These are phyloP conservation scores for Drosophila simulans DNA, from an alignment of 1,140 invertebrate genomes.

Conservation along the genomic window DNA sequence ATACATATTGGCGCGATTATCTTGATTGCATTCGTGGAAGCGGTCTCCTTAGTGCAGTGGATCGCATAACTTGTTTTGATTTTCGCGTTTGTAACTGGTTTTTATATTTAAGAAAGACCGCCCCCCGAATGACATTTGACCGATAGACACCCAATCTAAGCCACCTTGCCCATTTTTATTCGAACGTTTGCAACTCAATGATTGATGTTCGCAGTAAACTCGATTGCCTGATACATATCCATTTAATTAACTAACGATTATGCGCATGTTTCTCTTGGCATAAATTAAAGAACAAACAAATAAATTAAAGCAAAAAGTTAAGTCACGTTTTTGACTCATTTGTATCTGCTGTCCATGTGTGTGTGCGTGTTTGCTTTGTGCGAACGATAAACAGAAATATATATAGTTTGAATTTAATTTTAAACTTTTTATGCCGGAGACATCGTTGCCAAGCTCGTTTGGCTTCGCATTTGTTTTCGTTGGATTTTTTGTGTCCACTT, in stretches of 20 bases:
- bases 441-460: constrained; percentile 51
- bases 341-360: constrained; percentile 18
- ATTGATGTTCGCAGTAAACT: constrained; percentile 25
- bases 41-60: constrained; percentile 17
- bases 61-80: constrained; percentile 42
- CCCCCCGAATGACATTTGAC: constrained; percentile 38
- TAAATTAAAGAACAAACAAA: constrained; percentile 63
- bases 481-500: constrained; percentile 7
- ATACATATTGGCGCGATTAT: constrained; percentile 33
- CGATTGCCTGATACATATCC: constrained; percentile 39
- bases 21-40: constrained; percentile 46
- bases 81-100: constrained; percentile 36
- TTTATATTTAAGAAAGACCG: constrained; percentile 6
- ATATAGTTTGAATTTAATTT: constrained; percentile 27
- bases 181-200: neutral
- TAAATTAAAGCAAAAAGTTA: constrained; percentile 39
- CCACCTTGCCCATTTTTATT: constrained; percentile 10
- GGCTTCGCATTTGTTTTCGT: constrained; percentile 26
- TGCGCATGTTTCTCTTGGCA: constrained; percentile 43
- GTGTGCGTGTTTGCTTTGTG: constrained; percentile 2
- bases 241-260: constrained; percentile 30
- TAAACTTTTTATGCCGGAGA: constrained; percentile 45
- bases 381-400: constrained; percentile 33
- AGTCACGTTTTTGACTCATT: constrained; percentile 78
- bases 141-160: constrained; percentile 1